phyloP scores from a whole-genome alignment of 2,797 vertebrate genomes.

The Monodelphis domestica region DNA sequence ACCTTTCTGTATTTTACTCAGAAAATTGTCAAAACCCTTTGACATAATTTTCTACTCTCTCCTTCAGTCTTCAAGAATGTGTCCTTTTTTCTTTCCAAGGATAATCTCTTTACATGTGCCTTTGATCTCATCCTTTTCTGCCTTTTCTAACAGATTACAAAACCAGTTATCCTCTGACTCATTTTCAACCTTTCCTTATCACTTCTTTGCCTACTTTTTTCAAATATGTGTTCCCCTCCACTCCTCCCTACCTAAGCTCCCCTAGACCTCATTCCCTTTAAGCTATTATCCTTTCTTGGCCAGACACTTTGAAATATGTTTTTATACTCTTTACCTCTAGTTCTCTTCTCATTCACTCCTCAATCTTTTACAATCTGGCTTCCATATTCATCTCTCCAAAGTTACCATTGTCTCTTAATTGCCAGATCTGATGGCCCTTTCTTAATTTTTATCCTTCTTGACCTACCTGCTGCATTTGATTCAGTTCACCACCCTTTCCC shows the following conservation, averaged over 20 bases:
- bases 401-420: not conserved
- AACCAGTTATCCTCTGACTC: not conserved
- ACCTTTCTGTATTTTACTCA: not conserved
- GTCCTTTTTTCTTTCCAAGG: not conserved
- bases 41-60: not conserved
- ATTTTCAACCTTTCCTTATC: not conserved
- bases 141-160: not conserved
- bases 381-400: no score
- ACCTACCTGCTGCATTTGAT: no score
- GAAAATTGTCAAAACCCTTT: not conserved
- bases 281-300: not conserved
- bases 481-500: no score
- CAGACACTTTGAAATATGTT: not conserved
- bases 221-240: not conserved
- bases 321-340: not conserved
- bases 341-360: not conserved
- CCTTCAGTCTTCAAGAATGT: not conserved
- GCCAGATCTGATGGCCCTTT: no score
- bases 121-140: not conserved
- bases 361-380: not conserved
- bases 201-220: not conserved
- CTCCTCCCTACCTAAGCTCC: not conserved
- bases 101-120: not conserved
- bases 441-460: no score
- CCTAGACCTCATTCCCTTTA: not conserved